Evolutionary conservation across 2,888 invertebrate genomes (phyloP).

Genomic region (Oithona nana): DNA sequence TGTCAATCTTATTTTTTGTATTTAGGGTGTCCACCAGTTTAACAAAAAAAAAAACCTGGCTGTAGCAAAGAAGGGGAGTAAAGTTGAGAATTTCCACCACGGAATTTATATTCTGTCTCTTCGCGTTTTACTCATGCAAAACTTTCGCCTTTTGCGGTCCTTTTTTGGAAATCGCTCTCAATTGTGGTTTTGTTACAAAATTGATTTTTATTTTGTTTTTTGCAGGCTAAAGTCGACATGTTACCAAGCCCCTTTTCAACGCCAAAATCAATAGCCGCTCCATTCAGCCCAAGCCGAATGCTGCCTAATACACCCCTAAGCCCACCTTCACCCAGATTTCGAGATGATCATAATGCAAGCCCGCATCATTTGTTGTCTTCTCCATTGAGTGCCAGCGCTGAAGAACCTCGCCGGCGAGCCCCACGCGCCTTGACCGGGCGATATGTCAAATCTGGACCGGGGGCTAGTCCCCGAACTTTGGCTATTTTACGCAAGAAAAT

Average conservation of each 20-base stretch:
- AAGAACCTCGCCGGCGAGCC: slow-evolving; percentile 25
- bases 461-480: slow-evolving; percentile 29
- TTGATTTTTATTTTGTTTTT: not conserved
- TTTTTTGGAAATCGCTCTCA: too few relatives aligned
- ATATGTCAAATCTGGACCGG: slow-evolving; percentile 30
- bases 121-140: too few relatives aligned
- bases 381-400: slow-evolving; percentile 18
- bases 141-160: too few relatives aligned
- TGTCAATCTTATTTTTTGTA: too few relatives aligned
- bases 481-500: slow-evolving; percentile 29
- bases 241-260: not conserved
- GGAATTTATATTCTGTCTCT: too few relatives aligned
- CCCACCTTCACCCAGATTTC: not conserved
- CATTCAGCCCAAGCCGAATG: not conserved
- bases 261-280: not conserved
- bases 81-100: too few relatives aligned
- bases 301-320: not conserved
- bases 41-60: too few relatives aligned
- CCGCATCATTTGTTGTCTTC: not conserved
- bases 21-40: too few relatives aligned
- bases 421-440: slow-evolving; percentile 30
- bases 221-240: not conserved
- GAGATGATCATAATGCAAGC: not conserved
- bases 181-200: too few relatives aligned
- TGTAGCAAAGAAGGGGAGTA: too few relatives aligned